phyloP scores from a whole-genome alignment of 2,888 invertebrate genomes.

The Drymonia ruficornis region DNA sequence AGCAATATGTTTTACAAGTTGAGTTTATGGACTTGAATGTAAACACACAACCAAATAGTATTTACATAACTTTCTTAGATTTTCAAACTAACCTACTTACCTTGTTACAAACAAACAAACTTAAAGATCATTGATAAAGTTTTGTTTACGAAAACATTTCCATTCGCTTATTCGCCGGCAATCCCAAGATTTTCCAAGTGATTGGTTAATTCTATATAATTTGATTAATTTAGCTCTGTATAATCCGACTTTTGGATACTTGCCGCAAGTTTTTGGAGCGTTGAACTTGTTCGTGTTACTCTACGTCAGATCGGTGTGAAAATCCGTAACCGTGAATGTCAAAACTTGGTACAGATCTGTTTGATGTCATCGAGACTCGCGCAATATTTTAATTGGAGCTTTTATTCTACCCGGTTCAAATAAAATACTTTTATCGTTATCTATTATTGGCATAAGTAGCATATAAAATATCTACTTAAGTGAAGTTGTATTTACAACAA shows the following conservation, averaged over 20 bases:
- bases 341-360: conserved; percentile 22
- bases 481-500: too few relatives aligned
- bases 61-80: too few relatives aligned
- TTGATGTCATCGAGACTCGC: conserved; percentile 4
- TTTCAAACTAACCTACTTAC: too few relatives aligned
- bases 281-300: conserved; percentile 29
- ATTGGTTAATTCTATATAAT: conserved; percentile 24
- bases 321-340: conserved; percentile 26
- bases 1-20: too few relatives aligned
- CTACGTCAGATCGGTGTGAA: conserved; percentile 27
- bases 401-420: not conserved
- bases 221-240: conserved; percentile 28
- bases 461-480: too few relatives aligned
- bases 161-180: too few relatives aligned
- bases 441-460: too few relatives aligned
- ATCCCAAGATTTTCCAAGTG: conserved; percentile 15
- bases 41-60: too few relatives aligned
- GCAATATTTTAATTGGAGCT: not conserved
- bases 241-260: conserved; percentile 32
- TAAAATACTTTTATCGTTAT: too few relatives aligned
- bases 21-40: too few relatives aligned
- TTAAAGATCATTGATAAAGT: not conserved
- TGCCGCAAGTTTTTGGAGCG: conserved; percentile 24
- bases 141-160: not conserved
- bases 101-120: not conserved